Evolutionary conservation across 2,113 vertebrate species (phyloP), one percentile per base, ranked within the genome.

Genomic region (Epinephelus cyanopodus): DNA sequence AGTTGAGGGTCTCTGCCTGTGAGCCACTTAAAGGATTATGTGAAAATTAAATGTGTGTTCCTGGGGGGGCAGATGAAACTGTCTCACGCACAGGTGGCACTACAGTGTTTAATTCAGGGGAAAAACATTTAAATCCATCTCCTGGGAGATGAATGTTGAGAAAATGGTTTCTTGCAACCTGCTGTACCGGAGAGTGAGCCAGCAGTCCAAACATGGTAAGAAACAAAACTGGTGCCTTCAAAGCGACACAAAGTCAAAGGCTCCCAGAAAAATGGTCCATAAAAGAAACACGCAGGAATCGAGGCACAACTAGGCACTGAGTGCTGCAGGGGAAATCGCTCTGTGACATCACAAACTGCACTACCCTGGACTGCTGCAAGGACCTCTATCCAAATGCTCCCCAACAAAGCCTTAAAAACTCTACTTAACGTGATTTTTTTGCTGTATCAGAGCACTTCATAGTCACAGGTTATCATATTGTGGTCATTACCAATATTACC

Each of bases 321-420:
- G 3, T 53, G 33, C 21, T n/a, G 33, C 45, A 65, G 70, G 21
- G 56, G 56, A 53, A 23, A 47, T 52, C 21, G n/a, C 14, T 15
- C 5, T 29, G 27, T 45, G 21, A 71, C 65, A 33, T 64, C 47
- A 73, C 39, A 74, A 50, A 50, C 33, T 74, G 62, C 70, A 56
- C 42, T 58, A 68, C 69, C 61, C 71, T 82, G 74, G 75, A 84
- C 53, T 50, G 23, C 19, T 62, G 18, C 65, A 29, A 68, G 63
- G 53, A 66, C 37, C 39, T 74, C 23, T 50, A 27, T 80, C 33
- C 33, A 71, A 56, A 56, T 48, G 10, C 39, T 70, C 52, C 25
- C 73, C 17, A 70, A 37, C 69, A 53, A 48, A 45, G 61, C 77
- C 77, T 81, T 78, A 69, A 72, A 60, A 58, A 29, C 14, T 3